A percentile compares a stretch with the other conserved stretches of the same genome.
Evolutionary conservation across 2,797 vertebrate species (phyloP).

Genomic region (Erpetoichthys calabaricus): DNA sequence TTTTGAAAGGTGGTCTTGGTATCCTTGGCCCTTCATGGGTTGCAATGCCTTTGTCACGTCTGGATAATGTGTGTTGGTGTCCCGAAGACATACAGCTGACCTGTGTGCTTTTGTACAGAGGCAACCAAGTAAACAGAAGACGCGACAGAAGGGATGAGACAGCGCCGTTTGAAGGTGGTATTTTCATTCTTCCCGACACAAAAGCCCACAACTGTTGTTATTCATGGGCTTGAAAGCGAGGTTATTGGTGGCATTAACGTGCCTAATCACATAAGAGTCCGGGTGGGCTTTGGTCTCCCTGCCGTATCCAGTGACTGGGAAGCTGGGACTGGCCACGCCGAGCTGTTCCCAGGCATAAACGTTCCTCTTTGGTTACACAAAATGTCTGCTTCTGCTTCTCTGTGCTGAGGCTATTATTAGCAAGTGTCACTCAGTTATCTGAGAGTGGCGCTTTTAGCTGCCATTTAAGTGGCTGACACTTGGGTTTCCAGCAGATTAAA

Average conservation of each 20-base stretch:
- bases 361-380: constrained; percentile 61
- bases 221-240: constrained; percentile 28
- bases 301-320: constrained; percentile 13
- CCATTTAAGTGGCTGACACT: constrained; percentile 70
- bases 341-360: constrained; percentile 43
- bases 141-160: constrained; percentile 17
- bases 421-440: constrained; percentile 63
- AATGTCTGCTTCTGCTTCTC: constrained; percentile 48
- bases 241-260: constrained; percentile 37
- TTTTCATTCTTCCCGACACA: constrained; percentile 25
- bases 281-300: constrained; percentile 19
- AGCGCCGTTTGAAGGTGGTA: constrained; percentile 29
- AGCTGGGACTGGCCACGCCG: constrained; percentile 25
- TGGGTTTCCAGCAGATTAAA: constrained; percentile 75
- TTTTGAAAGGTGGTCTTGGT: no score
- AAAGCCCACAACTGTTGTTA: constrained; percentile 28
- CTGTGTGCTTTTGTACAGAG: constrained; percentile 20
- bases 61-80: not conserved
- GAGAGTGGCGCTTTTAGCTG: constrained; percentile 71
- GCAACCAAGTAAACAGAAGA: constrained; percentile 16
- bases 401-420: constrained; percentile 67
- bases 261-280: constrained; percentile 28
- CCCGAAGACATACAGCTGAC: constrained; percentile 4
- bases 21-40: no score
- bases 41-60: no score